Evolutionary conservation across 2,113 vertebrate genomes (phyloP).

Genomic region (Grammomys dolichurus): DNA sequence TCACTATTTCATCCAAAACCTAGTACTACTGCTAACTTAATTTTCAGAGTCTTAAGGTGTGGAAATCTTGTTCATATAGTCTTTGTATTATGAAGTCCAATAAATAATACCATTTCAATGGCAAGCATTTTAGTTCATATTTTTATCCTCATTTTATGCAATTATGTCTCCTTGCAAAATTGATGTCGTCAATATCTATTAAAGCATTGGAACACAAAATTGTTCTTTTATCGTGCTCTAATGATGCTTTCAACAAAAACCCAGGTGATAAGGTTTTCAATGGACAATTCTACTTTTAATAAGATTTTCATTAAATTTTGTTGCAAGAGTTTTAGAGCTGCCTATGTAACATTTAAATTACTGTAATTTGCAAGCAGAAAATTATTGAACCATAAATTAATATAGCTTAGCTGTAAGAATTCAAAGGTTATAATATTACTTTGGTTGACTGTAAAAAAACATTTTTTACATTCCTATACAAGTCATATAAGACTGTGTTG

Average conservation of each 20-base stretch:
- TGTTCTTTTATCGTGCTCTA: neutral
- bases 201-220: neutral
- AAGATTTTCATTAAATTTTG: conserved; percentile 41
- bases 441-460: neutral
- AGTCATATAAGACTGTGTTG: neutral
- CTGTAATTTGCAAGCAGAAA: conserved; percentile 31
- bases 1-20: neutral
- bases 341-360: conserved; percentile 18
- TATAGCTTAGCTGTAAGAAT: conserved; percentile 18
- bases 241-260: conserved; percentile 17
- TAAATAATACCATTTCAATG: conserved; percentile 19
- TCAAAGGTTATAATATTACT: neutral
- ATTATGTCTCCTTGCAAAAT: conserved; percentile 11
- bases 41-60: conserved; percentile 9
- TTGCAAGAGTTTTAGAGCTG: conserved; percentile 3
- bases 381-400: neutral
- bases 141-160: conserved; percentile 30
- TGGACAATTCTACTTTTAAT: conserved; percentile 40
- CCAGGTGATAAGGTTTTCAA: neutral
- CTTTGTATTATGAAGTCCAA: conserved; percentile 30
- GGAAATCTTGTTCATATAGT: neutral
- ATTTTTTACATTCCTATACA: neutral
- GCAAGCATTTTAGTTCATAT: neutral
- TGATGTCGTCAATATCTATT: conserved; percentile 2
- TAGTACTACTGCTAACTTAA: neutral